phyloP scores from a whole-genome alignment of 2,113 vertebrate species.

The Albula goreensis region DNA sequence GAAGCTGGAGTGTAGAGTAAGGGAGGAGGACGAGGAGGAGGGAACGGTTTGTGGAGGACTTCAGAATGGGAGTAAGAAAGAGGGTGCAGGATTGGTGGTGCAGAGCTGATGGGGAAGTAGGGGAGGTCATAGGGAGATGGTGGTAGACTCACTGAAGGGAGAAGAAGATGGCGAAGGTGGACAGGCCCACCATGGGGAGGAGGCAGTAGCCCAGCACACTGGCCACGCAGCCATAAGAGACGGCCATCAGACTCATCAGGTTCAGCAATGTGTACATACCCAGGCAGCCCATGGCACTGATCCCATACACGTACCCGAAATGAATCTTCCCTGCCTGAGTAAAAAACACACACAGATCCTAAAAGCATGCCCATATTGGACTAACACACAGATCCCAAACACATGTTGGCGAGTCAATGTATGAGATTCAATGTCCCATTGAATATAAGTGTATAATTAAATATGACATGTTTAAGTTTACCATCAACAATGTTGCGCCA shows the following conservation, averaged over 20 bases:
- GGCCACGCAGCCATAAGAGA: conserved; percentile 72
- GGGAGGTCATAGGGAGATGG: not conserved
- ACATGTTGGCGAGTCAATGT: not conserved
- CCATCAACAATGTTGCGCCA: conserved; percentile 54
- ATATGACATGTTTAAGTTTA: not conserved
- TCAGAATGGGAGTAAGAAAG: not conserved
- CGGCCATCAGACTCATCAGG: conserved; percentile 70
- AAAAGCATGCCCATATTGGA: not conserved
- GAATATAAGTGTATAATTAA: too few relatives aligned
- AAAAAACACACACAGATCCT: not conserved
- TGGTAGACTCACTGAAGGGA: conserved; percentile 73
- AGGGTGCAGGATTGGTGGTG: not conserved
- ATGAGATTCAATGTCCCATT: too few relatives aligned
- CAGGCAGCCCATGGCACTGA: conserved; percentile 73
- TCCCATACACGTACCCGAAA: conserved; percentile 74
- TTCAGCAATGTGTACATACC: conserved; percentile 70
- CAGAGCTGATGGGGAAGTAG: not conserved
- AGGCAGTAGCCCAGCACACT: conserved; percentile 79
- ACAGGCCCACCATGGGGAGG: conserved; percentile 77
- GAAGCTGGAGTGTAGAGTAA: too few relatives aligned
- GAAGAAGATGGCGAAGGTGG: conserved; percentile 65
- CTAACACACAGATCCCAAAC: not conserved
- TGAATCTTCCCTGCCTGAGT: conserved; percentile 77
- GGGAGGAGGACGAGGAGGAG: not conserved
- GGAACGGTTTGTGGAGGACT: not conserved